phyloP scores from a whole-genome alignment of 2,888 invertebrate genomes.

The Microctonus hyperodae region DNA sequence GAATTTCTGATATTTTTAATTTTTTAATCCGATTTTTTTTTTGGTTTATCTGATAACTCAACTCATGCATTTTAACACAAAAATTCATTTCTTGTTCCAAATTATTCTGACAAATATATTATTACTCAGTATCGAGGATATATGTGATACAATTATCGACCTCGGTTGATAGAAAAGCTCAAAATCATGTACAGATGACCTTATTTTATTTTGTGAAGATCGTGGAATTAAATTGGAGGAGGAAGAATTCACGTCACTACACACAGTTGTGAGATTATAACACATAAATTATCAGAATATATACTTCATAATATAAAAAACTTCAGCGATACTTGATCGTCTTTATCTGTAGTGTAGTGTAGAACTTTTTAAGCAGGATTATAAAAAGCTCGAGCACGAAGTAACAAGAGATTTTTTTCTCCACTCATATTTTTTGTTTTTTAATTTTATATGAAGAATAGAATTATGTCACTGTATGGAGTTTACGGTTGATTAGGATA shows the following conservation, averaged over 20 bases:
- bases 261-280: not conserved
- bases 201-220: not conserved
- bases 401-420: no score
- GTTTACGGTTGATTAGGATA: no score
- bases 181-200: not conserved
- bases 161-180: slow-evolving; percentile 1
- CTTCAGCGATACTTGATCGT: not conserved
- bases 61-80: no score
- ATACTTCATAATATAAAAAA: not conserved
- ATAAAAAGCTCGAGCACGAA: not conserved
- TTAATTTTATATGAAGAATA: no score
- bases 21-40: no score
- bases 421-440: no score
- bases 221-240: slow-evolving; percentile 8
- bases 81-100: no score
- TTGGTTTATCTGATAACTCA: no score
- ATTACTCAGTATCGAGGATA: not conserved
- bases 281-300: not conserved
- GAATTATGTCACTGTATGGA: no score
- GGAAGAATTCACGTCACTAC: not conserved
- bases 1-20: no score
- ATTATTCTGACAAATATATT: not conserved
- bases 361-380: not conserved
- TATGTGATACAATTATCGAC: not conserved
- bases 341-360: not conserved